These are phyloP conservation scores for Hesperophylax magnus DNA, from an alignment of 1,140 invertebrate species.

Conservation along the genomic window DNA sequence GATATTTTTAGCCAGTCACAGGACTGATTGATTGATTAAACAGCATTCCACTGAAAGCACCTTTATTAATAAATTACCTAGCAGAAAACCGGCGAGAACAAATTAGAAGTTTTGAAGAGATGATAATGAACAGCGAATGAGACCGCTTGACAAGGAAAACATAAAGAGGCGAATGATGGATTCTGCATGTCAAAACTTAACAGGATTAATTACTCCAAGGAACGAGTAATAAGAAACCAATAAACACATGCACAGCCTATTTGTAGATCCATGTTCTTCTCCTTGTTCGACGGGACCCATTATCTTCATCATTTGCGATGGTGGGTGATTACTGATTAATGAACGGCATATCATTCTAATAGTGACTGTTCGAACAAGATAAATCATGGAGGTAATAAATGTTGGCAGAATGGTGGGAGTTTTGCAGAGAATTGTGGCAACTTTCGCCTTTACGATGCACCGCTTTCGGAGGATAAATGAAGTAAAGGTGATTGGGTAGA, in stretches of 20 bases:
- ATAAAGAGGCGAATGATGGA: neutral
- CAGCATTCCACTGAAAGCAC: constrained; percentile 16
- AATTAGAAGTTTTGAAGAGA: constrained; percentile 26
- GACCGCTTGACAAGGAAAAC: neutral
- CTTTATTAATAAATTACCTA: constrained; percentile 29
- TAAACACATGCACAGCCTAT: neutral
- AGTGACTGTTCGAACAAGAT: neutral
- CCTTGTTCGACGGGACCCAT: neutral
- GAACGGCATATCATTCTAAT: no score
- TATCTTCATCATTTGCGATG: no score
- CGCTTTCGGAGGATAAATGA: neutral
- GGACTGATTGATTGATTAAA: constrained; percentile 37
- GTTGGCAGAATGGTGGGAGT: neutral
- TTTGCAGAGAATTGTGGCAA: neutral
- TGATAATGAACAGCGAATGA: neutral
- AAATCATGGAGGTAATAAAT: neutral
- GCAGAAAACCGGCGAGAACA: constrained; percentile 8
- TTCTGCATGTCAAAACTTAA: neutral
- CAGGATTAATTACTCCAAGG: neutral
- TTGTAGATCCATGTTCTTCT: neutral
- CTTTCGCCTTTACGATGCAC: neutral
- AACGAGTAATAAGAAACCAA: neutral
- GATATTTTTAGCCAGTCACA: constrained; percentile 41
- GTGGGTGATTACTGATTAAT: no score
- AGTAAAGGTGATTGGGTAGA: neutral